Evolutionary conservation across 2,888 invertebrate genomes (phyloP).

Genomic region (Elegia similella): DNA sequence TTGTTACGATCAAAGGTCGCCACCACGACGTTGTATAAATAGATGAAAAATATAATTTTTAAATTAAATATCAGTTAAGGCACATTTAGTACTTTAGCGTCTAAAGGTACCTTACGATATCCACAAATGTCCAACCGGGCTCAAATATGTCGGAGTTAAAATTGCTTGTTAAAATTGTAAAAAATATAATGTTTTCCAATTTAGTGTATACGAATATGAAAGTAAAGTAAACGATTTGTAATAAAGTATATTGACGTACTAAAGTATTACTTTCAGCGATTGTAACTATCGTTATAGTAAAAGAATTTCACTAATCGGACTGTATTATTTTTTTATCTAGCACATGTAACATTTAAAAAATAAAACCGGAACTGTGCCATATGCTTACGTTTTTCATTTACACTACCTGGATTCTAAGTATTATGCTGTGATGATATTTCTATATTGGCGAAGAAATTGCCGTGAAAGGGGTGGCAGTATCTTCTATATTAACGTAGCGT

Average conservation of each 20-base stretch:
- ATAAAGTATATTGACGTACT: conserved; percentile 35
- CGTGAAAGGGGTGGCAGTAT: too few relatives aligned
- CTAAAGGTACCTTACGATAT: conserved; percentile 57
- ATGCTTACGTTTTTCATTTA: conserved; percentile 48
- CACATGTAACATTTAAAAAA: conserved; percentile 77
- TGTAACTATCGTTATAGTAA: conserved; percentile 42
- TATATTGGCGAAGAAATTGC: too few relatives aligned
- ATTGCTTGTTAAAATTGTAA: conserved; percentile 70
- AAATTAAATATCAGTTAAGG: conserved; percentile 58
- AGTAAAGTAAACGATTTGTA: conserved; percentile 39
- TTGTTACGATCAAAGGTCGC: conserved; percentile 34
- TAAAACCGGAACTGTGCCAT: conserved; percentile 82
- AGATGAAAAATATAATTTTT: conserved; percentile 70
- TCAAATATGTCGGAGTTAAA: conserved; percentile 51
- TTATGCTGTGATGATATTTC: too few relatives aligned
- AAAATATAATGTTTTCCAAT: conserved; percentile 65
- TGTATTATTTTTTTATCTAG: conserved; percentile 81
- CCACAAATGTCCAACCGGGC: conserved; percentile 47
- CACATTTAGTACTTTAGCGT: conserved; percentile 58
- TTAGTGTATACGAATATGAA: conserved; percentile 51
- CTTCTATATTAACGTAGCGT: too few relatives aligned
- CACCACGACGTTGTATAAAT: conserved; percentile 57
- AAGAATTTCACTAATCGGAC: conserved; percentile 75
- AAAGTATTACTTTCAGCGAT: conserved; percentile 42
- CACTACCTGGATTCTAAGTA: too few relatives aligned